Conservation (phyloP, 2,113 vertebrate species). For the Ophthalmolycus amberensis region DNA sequence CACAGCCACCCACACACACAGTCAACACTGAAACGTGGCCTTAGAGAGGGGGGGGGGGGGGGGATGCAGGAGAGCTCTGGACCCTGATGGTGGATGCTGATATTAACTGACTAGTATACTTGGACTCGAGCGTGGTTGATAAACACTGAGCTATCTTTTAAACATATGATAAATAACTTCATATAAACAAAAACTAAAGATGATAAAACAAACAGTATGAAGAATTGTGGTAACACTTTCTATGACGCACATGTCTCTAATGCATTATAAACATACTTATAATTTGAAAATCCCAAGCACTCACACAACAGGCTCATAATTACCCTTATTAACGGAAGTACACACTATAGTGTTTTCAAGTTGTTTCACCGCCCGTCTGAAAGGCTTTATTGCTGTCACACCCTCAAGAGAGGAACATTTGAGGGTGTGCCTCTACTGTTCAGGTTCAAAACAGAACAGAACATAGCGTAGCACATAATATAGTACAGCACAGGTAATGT, state of each 20-base stretch:
- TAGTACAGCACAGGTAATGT: background rate
- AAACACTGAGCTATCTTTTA: background rate
- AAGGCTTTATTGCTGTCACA: background rate
- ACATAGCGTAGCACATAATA: too few relatives aligned
- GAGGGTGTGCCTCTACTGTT: background rate
- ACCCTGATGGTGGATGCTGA: conserved; percentile 18
- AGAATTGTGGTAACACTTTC: background rate
- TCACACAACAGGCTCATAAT: background rate
- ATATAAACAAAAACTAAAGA: background rate
- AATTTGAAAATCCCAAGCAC: background rate
- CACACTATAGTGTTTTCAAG: background rate
- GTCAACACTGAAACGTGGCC: background rate
- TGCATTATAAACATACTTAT: background rate
- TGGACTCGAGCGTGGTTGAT: background rate
- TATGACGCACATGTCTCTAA: background rate
- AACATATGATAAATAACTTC: background rate
- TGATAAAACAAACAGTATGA: background rate
- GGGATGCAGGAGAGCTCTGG: conserved; percentile 26
- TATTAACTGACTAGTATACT: background rate
- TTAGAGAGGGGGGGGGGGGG: background rate
- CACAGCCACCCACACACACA: conserved; percentile 41
- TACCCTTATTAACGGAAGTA: background rate
- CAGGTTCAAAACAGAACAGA: background rate
- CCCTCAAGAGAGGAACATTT: background rate
- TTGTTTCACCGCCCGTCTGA: background rate